Conservation (phyloP, 1,140 invertebrate species). For the Drosophila repleta region DNA sequence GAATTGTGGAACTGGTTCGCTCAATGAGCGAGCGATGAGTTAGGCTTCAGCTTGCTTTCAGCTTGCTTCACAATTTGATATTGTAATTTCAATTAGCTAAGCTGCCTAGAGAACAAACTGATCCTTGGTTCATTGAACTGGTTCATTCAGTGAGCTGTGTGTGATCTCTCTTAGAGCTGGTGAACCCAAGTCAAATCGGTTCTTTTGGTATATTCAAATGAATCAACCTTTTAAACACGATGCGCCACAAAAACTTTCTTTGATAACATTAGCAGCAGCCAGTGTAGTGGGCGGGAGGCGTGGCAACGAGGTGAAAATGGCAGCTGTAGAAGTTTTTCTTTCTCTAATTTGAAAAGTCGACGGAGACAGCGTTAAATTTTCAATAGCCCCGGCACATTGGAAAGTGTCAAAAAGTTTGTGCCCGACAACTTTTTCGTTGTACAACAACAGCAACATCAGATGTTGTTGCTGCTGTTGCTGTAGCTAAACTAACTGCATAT, state of each 20-base stretch:
- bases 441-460: background rate
- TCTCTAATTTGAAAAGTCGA: constrained; percentile 46
- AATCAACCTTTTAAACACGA: background rate
- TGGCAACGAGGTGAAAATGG: constrained; percentile 11
- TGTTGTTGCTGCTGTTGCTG: constrained; percentile 24
- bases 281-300: background rate
- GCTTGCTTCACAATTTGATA: too few species aligned
- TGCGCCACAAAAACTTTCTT: constrained; percentile 3
- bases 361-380: constrained; percentile 46
- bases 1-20: background rate
- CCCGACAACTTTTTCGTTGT: constrained; percentile 31
- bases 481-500: constrained; percentile 10
- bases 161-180: too few species aligned
- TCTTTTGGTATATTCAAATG: background rate
- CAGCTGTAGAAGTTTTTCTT: constrained; percentile 36
- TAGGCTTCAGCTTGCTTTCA: too few species aligned
- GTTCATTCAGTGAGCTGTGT: too few species aligned
- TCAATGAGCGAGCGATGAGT: background rate
- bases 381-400: constrained; percentile 43
- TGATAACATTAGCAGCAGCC: constrained; percentile 13
- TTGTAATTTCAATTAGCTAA: constrained; percentile 20
- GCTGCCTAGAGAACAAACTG: background rate
- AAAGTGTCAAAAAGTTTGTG: constrained; percentile 57
- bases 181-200: too few species aligned
- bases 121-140: too few species aligned